Conservation (phyloP, 2,888 invertebrate species). For the Acleris laterana region DNA sequence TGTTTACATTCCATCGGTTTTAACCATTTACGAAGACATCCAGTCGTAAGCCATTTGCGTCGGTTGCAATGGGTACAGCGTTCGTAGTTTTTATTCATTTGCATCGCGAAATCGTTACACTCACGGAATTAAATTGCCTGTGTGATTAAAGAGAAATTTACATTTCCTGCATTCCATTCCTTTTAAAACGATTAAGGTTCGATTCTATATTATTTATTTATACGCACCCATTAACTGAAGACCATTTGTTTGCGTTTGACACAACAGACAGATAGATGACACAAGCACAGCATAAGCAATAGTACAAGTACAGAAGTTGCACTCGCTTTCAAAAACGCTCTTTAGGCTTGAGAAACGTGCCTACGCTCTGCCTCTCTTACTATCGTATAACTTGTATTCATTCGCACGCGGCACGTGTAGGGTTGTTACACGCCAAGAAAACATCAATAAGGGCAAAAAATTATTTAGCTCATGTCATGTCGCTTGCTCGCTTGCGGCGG, state of each 20-base stretch:
- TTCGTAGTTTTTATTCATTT: slow-evolving; percentile 80
- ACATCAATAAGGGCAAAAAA: too few species aligned
- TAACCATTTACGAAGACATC: slow-evolving; percentile 79
- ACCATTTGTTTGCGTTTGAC: slow-evolving; percentile 3
- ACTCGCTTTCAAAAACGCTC: too few species aligned
- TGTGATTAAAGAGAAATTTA: not conserved
- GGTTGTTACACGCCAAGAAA: too few species aligned
- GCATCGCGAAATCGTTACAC: slow-evolving; percentile 24
- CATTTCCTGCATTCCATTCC: not conserved
- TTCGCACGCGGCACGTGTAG: too few species aligned
- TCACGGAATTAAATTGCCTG: not conserved
- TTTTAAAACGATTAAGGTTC: not conserved
- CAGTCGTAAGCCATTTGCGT: slow-evolving; percentile 77
- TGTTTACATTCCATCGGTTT: slow-evolving; percentile 82
- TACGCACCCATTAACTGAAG: slow-evolving; percentile 1
- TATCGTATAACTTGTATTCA: too few species aligned
- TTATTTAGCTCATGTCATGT: too few species aligned
- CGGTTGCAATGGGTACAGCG: slow-evolving; percentile 77
- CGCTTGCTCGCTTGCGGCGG: too few species aligned
- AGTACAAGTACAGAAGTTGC: too few species aligned
- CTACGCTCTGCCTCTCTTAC: too few species aligned
- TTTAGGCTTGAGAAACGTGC: too few species aligned
- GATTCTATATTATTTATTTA: not conserved
- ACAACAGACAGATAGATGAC: not conserved
- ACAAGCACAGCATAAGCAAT: not conserved